Evolutionary conservation across 1,140 invertebrate species (phyloP), one percentile per base, ranked within the genome.

Genomic region (Ceratosolen fusciceps): DNA sequence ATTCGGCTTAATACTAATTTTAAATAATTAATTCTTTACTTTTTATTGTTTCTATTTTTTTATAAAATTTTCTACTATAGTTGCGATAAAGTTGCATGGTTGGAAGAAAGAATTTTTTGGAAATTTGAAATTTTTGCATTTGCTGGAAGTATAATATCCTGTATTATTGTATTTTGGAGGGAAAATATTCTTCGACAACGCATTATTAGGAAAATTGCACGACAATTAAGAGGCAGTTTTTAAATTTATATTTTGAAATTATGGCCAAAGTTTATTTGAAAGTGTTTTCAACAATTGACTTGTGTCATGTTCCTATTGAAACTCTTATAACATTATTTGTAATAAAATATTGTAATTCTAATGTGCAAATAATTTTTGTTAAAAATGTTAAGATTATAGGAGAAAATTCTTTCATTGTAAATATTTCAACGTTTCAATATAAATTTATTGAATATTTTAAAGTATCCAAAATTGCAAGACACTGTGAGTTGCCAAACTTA

Each of bases 51-150:
- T 58, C 9, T 3, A 68, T 34, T 56, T n/a, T n/a, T 68, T 58
- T 72, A 54, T 52, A 65, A 37, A 7, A 19, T 16, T 34, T 19
- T 70, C 74, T 77, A 81, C 90, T 92, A 77, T 82, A 92, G 93
- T 84, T 95, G 94, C 85, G 93, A 94, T 81, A 91, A 90, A 81
- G 93, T 94, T 21, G 93, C 92, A 24, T 95, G 93, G 90, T 90
- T 95, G 43, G 95, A 96, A 84, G 94, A 96, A 86, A 90, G 92
- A 75, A 92, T 93, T 60, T 98, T 96, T 89, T 96, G 96, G 93
- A 94, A 95, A 84, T 98, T 98, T 87, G 94, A 96, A 85, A 92
- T 92, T 19, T 92, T 94, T 80, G 94, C 94, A 88, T 94, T 96
- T 83, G 86, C 93, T 0, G 74, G 94, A 43, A 93, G 93, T 14